Percentiles rank a stretch among this genome's conserved stretches.
phyloP scores from a whole-genome alignment of 1,140 invertebrate genomes.

The Papilio helenus region DNA sequence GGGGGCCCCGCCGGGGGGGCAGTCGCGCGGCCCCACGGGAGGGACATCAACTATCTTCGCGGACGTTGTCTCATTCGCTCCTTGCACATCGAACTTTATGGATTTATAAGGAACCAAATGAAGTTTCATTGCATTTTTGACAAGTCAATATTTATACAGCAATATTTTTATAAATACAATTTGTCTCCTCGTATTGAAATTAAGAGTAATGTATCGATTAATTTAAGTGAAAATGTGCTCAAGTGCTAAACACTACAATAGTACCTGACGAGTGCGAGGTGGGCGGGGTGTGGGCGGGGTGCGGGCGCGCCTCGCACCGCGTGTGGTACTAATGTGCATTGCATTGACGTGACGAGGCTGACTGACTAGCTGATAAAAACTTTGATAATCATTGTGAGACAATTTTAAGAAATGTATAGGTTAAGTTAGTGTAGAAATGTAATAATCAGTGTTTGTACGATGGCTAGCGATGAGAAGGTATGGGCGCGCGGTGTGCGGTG shows the following conservation, averaged over 20 bases:
- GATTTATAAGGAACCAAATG: conserved; percentile 3
- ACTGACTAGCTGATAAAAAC: conserved; percentile 60
- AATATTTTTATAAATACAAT: conserved; percentile 38
- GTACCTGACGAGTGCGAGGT: conserved; percentile 46
- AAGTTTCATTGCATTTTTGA: conserved; percentile 26
- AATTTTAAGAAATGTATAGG: conserved; percentile 45
- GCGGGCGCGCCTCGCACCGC: background rate
- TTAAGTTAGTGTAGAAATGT: conserved; percentile 40
- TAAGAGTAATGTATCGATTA: background rate
- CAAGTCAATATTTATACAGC: conserved; percentile 39
- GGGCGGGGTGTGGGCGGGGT: background rate
- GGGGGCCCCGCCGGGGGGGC: too few species aligned
- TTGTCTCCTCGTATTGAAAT: conserved; percentile 20
- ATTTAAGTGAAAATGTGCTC: conserved; percentile 46
- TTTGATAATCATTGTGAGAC: conserved; percentile 47
- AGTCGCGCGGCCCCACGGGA: too few species aligned
- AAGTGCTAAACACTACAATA: conserved; percentile 46
- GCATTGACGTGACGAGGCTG: conserved; percentile 47
- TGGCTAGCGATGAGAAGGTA: background rate
- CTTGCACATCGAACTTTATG: background rate
- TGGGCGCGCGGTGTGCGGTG: too few species aligned
- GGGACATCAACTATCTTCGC: too few species aligned
- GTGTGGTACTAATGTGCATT: conserved; percentile 36
- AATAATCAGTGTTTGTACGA: conserved; percentile 1
- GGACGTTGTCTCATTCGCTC: too few species aligned